Evolutionary conservation across 2,113 vertebrate genomes (phyloP).

Genomic region (Merops nubicus): DNA sequence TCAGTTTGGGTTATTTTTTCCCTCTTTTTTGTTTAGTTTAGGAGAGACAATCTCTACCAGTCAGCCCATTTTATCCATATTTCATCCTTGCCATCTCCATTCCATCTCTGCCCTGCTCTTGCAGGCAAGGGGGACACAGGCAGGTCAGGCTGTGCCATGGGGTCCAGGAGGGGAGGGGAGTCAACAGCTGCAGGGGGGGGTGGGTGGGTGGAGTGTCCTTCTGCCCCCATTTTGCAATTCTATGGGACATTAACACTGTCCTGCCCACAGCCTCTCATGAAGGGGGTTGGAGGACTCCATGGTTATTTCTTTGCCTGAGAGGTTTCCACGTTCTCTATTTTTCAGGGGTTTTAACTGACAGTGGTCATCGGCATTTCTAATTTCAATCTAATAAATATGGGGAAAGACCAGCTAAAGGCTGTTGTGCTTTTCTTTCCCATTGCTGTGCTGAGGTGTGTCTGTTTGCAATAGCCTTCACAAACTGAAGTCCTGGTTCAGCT

Average conservation of each 20-base stretch:
- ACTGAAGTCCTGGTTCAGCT: not conserved
- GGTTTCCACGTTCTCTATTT: not conserved
- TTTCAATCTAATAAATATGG: not conserved
- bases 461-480: not conserved
- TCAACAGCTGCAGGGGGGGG: fast-evolving
- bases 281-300: not conserved
- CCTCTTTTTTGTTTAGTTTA: not conserved
- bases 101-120: not conserved
- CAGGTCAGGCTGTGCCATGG: not conserved
- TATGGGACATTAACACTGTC: fast-evolving
- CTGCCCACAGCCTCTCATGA: not conserved
- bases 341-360: not conserved
- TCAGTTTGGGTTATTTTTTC: not conserved
- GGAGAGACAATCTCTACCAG: not conserved
- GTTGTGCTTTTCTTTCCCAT: not conserved
- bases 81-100: not conserved
- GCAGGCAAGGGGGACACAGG: not conserved
- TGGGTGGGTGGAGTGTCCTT: no score
- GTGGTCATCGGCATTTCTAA: not conserved
- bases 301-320: not conserved
- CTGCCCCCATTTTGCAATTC: not conserved
- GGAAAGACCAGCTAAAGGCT: not conserved
- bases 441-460: not conserved
- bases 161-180: not conserved
- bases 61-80: not conserved